Evolutionary conservation across 2,113 vertebrate genomes (phyloP).

Genomic region (Limnothrissa miodon): DNA sequence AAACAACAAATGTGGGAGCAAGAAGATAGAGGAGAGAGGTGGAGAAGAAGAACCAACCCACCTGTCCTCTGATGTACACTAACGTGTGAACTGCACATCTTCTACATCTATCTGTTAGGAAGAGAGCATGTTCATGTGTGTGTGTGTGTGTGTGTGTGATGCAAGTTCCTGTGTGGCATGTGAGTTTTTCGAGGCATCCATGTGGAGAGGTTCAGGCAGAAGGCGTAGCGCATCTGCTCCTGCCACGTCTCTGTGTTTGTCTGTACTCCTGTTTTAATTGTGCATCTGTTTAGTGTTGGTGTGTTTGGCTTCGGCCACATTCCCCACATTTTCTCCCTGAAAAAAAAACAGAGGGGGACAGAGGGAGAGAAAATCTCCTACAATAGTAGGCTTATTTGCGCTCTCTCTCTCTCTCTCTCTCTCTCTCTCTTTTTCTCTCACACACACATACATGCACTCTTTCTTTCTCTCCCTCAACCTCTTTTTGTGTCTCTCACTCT

Average conservation of each 20-base stretch:
- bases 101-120: not conserved
- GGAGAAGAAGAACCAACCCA: not conserved
- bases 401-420: conserved; percentile 50
- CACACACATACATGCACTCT: conserved; percentile 60
- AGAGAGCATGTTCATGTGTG: not conserved
- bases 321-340: conserved; percentile 43
- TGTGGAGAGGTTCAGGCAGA: not conserved
- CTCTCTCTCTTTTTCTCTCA: conserved; percentile 53
- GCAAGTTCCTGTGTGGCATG: not conserved
- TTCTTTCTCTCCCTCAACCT: conserved; percentile 59
- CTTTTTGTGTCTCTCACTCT: conserved; percentile 29
- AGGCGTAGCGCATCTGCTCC: not conserved
- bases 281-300: conserved; percentile 18
- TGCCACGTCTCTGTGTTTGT: not conserved
- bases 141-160: conserved; percentile 2
- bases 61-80: not conserved
- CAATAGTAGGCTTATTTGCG: not conserved
- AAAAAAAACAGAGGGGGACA: not conserved
- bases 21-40: not conserved
- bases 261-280: not conserved
- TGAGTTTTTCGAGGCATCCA: not conserved
- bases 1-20: not conserved
- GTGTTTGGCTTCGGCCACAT: conserved; percentile 35
- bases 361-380: not conserved
- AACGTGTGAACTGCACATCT: not conserved